phyloP scores from a whole-genome alignment of 64 coral and sea anemone species.

The Montipora foliosa region DNA sequence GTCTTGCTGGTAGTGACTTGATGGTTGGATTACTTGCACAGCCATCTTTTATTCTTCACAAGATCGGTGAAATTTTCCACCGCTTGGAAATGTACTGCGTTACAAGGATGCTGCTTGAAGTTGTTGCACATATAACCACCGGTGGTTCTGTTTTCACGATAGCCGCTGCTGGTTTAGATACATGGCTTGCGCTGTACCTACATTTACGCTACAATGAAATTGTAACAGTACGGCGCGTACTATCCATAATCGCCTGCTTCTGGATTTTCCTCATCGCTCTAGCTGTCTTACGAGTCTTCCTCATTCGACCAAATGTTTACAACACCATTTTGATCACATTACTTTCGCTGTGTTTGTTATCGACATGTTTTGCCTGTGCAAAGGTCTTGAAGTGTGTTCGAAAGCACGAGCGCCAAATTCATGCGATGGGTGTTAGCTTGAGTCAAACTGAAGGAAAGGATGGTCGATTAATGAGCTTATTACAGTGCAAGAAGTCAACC shows the following conservation, averaged over 20 bases:
- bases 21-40: slow-evolving; percentile 52
- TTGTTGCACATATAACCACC: not conserved
- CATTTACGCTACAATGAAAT: slow-evolving; percentile 62
- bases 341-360: slow-evolving; percentile 6
- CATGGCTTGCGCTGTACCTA: slow-evolving; percentile 42
- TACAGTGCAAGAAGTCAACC: slow-evolving; percentile 33
- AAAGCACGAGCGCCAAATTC: slow-evolving; percentile 4
- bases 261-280: slow-evolving; percentile 21
- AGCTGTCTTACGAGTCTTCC: not conserved
- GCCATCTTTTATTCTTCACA: slow-evolving; percentile 45
- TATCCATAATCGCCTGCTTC: not conserved
- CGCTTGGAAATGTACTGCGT: slow-evolving; percentile 36
- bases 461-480: not conserved
- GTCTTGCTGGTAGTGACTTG: slow-evolving; percentile 60
- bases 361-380: not conserved
- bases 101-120: slow-evolving; percentile 44
- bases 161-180: slow-evolving; percentile 19
- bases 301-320: not conserved
- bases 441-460: not conserved
- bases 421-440: not conserved
- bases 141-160: slow-evolving; percentile 52
- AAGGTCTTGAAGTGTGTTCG: slow-evolving; percentile 23
- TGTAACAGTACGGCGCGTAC: slow-evolving; percentile 21
- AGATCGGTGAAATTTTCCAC: slow-evolving; percentile 26
- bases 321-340: not conserved